These are phyloP conservation scores for Leptinotarsa texana DNA, from an alignment of 1,140 invertebrate species.

Conservation along the genomic window DNA sequence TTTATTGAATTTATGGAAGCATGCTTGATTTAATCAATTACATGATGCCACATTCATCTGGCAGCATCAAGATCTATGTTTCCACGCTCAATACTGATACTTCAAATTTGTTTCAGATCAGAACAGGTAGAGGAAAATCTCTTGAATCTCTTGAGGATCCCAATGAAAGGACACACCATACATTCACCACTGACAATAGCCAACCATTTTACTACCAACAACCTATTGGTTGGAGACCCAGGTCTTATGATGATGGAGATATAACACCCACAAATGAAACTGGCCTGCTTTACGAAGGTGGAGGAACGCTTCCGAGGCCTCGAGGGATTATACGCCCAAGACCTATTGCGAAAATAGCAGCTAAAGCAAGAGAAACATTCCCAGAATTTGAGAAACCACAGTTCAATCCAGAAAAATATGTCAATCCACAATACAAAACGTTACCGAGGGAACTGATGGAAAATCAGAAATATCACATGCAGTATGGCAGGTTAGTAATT, in stretches of 20 bases:
- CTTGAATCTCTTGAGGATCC: constrained; percentile 79
- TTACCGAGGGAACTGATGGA: constrained; percentile 59
- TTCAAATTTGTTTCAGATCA: constrained; percentile 59
- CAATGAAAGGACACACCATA: constrained; percentile 66
- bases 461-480: constrained; percentile 49
- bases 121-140: constrained; percentile 78
- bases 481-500: constrained; percentile 47
- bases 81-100: background rate
- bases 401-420: constrained; percentile 35
- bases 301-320: constrained; percentile 83
- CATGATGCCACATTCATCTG: too few species aligned
- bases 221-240: constrained; percentile 67
- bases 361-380: constrained; percentile 60
- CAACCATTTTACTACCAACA: constrained; percentile 60
- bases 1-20: background rate
- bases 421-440: constrained; percentile 55
- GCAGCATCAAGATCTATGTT: too few species aligned
- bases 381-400: constrained; percentile 58
- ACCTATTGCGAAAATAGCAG: constrained; percentile 83
- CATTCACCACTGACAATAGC: constrained; percentile 62
- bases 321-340: constrained; percentile 77
- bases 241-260: constrained; percentile 87
- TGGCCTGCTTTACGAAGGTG: constrained; percentile 64
- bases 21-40: background rate
- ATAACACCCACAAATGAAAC: constrained; percentile 85